Evolutionary conservation across 2,797 vertebrate genomes (phyloP).

Genomic region (Sternarchorhynchus goeldii): DNA sequence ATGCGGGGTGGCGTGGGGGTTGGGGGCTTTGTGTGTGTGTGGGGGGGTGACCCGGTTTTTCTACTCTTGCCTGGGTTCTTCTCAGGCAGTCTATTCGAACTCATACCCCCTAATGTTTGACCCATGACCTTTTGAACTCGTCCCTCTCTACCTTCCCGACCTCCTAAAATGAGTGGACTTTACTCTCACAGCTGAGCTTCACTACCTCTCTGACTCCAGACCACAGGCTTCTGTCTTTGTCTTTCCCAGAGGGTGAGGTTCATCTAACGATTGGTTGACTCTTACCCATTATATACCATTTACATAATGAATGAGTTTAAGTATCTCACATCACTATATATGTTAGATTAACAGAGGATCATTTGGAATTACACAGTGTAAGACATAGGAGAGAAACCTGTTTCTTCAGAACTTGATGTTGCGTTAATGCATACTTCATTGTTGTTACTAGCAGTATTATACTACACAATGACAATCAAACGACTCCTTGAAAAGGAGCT

Average conservation of each 20-base stretch:
- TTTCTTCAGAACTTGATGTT: too few species aligned
- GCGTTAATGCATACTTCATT: neutral
- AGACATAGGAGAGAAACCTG: neutral
- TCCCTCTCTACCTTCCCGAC: neutral
- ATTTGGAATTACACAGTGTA: neutral
- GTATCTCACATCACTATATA: neutral
- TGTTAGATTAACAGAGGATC: neutral
- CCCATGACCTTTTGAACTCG: slow-evolving; percentile 29
- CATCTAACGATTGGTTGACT: neutral
- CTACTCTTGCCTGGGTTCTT: slow-evolving; percentile 27
- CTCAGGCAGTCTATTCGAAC: slow-evolving; percentile 16
- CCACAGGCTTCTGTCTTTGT: neutral
- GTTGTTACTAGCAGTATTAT: neutral
- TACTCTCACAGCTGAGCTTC: slow-evolving; percentile 28
- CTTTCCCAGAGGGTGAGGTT: neutral
- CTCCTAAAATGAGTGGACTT: slow-evolving; percentile 40
- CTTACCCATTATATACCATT: neutral
- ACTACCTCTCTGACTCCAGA: slow-evolving; percentile 17
- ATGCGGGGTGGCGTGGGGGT: neutral
- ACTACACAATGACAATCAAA: neutral
- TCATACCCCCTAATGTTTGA: slow-evolving; percentile 38
- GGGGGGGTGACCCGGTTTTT: slow-evolving; percentile 1
- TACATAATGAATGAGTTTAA: too few species aligned
- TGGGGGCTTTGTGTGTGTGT: neutral
- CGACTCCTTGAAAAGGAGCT: neutral